These are phyloP conservation scores for Papilio protenor DNA, from an alignment of 2,888 invertebrate genomes.

Conservation along the genomic window DNA sequence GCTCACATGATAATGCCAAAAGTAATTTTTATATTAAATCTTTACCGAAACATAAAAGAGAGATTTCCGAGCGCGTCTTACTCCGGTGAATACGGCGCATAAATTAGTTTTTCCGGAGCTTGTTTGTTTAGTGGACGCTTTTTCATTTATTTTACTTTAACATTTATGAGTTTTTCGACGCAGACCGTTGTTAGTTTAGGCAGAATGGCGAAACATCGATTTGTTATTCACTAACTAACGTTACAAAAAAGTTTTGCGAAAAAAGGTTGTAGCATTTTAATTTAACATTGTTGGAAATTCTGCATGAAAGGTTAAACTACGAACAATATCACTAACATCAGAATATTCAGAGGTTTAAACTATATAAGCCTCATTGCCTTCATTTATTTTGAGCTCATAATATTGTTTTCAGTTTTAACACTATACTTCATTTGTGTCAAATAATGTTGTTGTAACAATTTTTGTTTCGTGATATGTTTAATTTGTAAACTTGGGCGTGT, in stretches of 20 bases:
- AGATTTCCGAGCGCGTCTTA: conserved; percentile 68
- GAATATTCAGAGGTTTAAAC: background rate
- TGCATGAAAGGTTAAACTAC: background rate
- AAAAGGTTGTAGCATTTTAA: conserved; percentile 28
- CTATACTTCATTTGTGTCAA: background rate
- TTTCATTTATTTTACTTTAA: conserved; percentile 71
- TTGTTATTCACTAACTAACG: conserved; percentile 48
- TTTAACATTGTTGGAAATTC: conserved; percentile 18
- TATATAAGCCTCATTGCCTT: background rate
- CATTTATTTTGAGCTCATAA: background rate
- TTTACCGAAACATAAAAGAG: conserved; percentile 80
- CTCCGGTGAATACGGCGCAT: conserved; percentile 73
- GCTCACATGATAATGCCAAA: conserved; percentile 79
- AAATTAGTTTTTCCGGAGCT: conserved; percentile 82
- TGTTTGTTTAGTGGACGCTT: conserved; percentile 75
- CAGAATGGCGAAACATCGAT: conserved; percentile 43
- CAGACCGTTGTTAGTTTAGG: conserved; percentile 50
- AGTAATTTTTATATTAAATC: conserved; percentile 83
- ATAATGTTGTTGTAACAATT: background rate
- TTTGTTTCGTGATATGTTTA: conserved; percentile 25
- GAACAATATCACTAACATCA: background rate
- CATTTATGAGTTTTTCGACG: conserved; percentile 75
- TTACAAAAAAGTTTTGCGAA: conserved; percentile 40
- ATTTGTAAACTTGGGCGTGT: conserved; percentile 50
- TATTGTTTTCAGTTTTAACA: background rate